phyloP scores from a whole-genome alignment of 2,113 vertebrate species.

The Ictalurus punctatus region DNA sequence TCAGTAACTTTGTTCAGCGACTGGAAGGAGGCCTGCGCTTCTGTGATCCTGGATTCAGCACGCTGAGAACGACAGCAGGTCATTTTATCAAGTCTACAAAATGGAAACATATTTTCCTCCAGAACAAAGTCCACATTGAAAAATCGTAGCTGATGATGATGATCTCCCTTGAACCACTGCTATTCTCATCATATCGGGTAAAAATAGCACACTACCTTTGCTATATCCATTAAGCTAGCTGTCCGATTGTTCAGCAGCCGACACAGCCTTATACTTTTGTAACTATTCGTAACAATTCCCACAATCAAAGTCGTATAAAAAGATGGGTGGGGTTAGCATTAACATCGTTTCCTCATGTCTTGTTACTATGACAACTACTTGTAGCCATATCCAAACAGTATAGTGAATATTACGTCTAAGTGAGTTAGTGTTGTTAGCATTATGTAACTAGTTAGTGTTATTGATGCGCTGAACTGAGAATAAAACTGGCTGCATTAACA shows the following conservation, averaged over 20 bases:
- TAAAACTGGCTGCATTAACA: not conserved
- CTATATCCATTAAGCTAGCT: not conserved
- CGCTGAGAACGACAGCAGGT: conserved; percentile 55
- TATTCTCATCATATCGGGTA: not conserved
- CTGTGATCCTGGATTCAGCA: conserved; percentile 63
- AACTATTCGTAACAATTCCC: not conserved
- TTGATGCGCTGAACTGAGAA: not conserved
- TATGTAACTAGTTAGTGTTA: not conserved
- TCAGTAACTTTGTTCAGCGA: conserved; percentile 61
- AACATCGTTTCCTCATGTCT: not conserved
- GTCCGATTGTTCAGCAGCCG: not conserved
- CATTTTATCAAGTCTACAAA: not conserved
- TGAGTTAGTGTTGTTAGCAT: not conserved
- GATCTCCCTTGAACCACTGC: not conserved
- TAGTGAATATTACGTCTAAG: not conserved
- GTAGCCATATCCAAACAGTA: not conserved
- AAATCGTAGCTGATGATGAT: not conserved
- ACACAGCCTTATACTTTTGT: not conserved
- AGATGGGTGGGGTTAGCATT: not conserved
- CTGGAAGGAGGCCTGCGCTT: conserved; percentile 61
- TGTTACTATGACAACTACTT: not conserved
- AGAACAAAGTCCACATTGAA: not conserved
- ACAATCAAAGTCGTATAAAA: not conserved
- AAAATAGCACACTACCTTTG: not conserved
- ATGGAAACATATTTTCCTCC: not conserved